phyloP scores from a whole-genome alignment of 2,888 invertebrate species.

The Ennomos fuscantarius region DNA sequence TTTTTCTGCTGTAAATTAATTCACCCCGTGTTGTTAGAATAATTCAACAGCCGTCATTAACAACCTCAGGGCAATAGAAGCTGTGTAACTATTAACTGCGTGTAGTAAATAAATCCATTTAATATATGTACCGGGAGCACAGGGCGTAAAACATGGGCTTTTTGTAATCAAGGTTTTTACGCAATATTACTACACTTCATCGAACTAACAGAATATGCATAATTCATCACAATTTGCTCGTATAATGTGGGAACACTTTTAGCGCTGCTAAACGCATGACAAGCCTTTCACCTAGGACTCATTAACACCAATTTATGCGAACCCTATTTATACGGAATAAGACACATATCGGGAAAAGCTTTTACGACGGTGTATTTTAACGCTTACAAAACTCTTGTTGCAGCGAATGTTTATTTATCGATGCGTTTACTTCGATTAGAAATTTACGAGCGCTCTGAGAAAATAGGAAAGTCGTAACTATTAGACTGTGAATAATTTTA shows the following conservation, averaged over 20 bases:
- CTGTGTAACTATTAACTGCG: conserved; percentile 30
- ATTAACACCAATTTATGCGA: conserved; percentile 67
- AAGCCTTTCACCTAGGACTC: conserved; percentile 67
- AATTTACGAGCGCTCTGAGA: conserved; percentile 60
- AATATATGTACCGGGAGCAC: conserved; percentile 43
- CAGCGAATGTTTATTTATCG: conserved; percentile 53
- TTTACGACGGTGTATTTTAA: conserved; percentile 48
- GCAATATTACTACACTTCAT: conserved; percentile 54
- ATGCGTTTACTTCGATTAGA: conserved; percentile 54
- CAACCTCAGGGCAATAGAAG: conserved; percentile 32
- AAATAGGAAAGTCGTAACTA: conserved; percentile 70
- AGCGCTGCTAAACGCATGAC: conserved; percentile 54
- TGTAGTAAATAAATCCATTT: conserved; percentile 55
- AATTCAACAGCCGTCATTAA: conserved; percentile 16
- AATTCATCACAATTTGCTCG: conserved; percentile 70
- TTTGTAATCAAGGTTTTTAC: conserved; percentile 51
- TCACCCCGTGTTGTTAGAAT: conserved; percentile 41
- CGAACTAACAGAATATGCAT: conserved; percentile 62
- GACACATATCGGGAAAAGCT: conserved; percentile 49
- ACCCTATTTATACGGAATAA: conserved; percentile 42
- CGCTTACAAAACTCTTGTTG: conserved; percentile 41
- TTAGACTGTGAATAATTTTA: conserved; percentile 76
- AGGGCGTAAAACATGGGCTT: conserved; percentile 60
- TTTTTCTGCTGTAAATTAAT: conserved; percentile 27
- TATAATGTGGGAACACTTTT: conserved; percentile 70